These are phyloP conservation scores for Apocheima hispidaria DNA, from an alignment of 2,888 invertebrate species.

Conservation along the genomic window DNA sequence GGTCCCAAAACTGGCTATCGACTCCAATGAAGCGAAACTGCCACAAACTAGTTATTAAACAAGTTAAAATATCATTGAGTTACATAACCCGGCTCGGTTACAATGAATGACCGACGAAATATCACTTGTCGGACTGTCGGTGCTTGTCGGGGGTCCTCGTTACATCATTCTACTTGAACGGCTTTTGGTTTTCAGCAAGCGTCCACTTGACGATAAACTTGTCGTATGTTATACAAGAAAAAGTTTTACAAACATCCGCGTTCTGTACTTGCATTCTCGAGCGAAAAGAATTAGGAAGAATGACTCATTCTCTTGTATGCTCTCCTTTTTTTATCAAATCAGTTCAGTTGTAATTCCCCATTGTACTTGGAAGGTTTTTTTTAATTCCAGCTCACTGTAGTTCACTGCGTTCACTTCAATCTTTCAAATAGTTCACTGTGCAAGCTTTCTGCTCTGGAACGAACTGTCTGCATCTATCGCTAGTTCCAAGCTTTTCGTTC, in stretches of 20 bases:
- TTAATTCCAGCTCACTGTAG: no score
- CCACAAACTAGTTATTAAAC: constrained; percentile 33
- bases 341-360: no score
- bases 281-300: neutral
- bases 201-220: constrained; percentile 16
- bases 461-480: no score
- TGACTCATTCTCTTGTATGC: neutral
- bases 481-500: no score
- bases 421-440: no score
- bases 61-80: constrained; percentile 33
- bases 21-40: constrained; percentile 25
- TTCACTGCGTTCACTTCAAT: no score
- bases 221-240: constrained; percentile 5
- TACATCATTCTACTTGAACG: constrained; percentile 19
- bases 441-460: no score
- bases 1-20: constrained; percentile 28
- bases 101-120: constrained; percentile 37
- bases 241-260: constrained; percentile 6
- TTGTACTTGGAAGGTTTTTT: no score
- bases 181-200: constrained; percentile 21
- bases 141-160: constrained; percentile 16
- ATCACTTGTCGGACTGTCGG: constrained; percentile 28
- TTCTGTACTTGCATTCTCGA: constrained; percentile 3
- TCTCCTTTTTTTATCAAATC: no score
- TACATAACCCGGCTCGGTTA: constrained; percentile 35